Conservation (phyloP, 2,888 invertebrate genomes). For the Melanchra persicariae region DNA sequence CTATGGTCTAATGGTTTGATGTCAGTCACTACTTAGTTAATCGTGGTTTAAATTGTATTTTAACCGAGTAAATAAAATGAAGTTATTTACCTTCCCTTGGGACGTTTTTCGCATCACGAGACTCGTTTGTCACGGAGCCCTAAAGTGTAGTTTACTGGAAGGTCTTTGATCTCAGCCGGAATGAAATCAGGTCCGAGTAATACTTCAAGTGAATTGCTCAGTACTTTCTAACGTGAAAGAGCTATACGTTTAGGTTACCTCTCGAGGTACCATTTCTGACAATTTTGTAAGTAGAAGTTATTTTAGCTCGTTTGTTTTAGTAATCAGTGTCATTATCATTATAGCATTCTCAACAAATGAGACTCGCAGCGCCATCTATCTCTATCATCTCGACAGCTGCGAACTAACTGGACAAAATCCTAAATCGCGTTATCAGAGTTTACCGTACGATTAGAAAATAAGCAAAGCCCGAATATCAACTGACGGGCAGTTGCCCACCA, state of each 20-base stretch:
- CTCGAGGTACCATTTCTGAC: not conserved
- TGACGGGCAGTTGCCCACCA: no score
- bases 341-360: no score
- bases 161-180: constrained; percentile 27
- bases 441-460: no score
- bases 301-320: not conserved
- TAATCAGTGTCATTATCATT: no score
- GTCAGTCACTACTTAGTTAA: not conserved
- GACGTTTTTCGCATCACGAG: constrained; percentile 16
- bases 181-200: constrained; percentile 18
- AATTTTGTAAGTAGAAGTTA: constrained; percentile 2
- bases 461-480: no score
- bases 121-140: constrained; percentile 1
- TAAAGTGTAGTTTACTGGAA: constrained; percentile 12
- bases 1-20: no score
- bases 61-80: not conserved
- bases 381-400: no score
- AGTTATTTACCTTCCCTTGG: not conserved
- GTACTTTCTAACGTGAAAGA: constrained; percentile 6
- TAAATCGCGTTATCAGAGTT: no score
- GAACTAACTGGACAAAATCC: no score
- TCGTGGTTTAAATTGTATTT: not conserved
- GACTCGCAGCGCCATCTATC: no score
- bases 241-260: not conserved
- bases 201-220: constrained; percentile 26